Conservation (phyloP, 2,113 vertebrate genomes). For the Myrmecobius fasciatus region DNA sequence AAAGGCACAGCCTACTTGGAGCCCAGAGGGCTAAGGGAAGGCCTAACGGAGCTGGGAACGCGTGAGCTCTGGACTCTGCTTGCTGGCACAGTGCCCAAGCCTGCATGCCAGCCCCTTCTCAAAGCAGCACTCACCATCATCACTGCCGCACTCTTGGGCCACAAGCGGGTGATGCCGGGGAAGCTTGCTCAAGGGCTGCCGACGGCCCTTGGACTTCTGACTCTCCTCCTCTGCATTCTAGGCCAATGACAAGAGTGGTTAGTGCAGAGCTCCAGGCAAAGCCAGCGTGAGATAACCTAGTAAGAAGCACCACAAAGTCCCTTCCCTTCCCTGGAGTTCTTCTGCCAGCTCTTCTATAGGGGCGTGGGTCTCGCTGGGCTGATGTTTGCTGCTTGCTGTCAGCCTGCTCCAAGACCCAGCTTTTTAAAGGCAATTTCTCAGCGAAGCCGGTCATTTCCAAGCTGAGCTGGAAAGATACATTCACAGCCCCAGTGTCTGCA, state of each 20-base stretch:
- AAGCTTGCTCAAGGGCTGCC: slow-evolving; percentile 91
- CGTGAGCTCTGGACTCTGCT: too few species aligned
- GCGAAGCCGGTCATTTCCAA: neutral
- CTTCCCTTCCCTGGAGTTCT: neutral
- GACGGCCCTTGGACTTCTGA: slow-evolving; percentile 91
- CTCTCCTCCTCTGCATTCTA: slow-evolving; percentile 88
- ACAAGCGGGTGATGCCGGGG: slow-evolving; percentile 93
- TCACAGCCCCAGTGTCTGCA: too few species aligned
- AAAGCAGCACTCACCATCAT: slow-evolving; percentile 87
- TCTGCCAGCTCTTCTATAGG: neutral
- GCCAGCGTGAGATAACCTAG: neutral
- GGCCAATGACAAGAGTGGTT: slow-evolving; percentile 57
- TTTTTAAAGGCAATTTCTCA: neutral
- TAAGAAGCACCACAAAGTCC: neutral
- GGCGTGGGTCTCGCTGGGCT: too few species aligned
- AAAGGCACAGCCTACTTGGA: neutral
- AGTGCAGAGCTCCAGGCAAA: neutral
- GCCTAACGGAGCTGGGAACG: neutral
- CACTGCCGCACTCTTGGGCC: slow-evolving; percentile 91
- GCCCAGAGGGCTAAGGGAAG: neutral
- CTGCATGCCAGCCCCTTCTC: neutral
- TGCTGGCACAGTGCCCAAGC: neutral
- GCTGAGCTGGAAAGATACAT: too few species aligned
- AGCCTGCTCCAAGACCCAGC: neutral
- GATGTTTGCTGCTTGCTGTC: too few species aligned